Percentiles rank a stretch among this genome's conserved stretches.
phyloP scores from a whole-genome alignment of 2,113 vertebrate species.

The Calypte anna region DNA sequence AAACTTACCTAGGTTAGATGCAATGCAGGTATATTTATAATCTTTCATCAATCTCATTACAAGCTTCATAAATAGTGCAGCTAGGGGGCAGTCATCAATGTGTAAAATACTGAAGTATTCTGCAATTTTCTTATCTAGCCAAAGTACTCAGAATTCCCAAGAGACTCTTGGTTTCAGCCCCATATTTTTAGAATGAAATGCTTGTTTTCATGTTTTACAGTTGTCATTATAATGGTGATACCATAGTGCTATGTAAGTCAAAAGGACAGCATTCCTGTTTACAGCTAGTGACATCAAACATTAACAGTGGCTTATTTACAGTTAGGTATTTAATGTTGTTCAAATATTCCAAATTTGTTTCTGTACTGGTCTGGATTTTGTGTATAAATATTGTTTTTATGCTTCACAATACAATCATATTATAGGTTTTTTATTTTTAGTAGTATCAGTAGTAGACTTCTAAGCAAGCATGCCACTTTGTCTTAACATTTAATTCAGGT shows the following conservation, averaged over 20 bases:
- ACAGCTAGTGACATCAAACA: constrained; percentile 53
- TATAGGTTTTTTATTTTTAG: not conserved
- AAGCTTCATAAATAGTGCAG: not conserved
- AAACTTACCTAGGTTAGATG: constrained; percentile 27
- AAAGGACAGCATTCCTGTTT: constrained; percentile 23
- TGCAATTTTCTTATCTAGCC: constrained; percentile 1
- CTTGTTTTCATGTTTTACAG: not conserved
- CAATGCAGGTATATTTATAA: constrained; percentile 47
- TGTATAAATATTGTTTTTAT: not conserved
- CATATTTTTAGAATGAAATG: constrained; percentile 9
- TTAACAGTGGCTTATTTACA: constrained; percentile 45
- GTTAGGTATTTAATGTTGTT: constrained; percentile 32
- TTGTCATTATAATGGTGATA: constrained; percentile 49
- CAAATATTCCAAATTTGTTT: not conserved
- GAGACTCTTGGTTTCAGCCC: not conserved
- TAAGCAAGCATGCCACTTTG: not conserved
- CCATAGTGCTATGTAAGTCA: constrained; percentile 30
- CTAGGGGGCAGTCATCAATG: not conserved
- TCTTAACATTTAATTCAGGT: not conserved
- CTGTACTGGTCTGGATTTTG: not conserved
- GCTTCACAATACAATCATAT: not conserved
- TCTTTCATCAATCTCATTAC: constrained; percentile 54
- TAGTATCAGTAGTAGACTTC: not conserved
- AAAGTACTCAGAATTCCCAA: not conserved
- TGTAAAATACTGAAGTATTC: constrained; percentile 24